Base-by-base conservation (phyloP, 2,888 invertebrate species). In the Strigamia transsilvanica region DNA sequence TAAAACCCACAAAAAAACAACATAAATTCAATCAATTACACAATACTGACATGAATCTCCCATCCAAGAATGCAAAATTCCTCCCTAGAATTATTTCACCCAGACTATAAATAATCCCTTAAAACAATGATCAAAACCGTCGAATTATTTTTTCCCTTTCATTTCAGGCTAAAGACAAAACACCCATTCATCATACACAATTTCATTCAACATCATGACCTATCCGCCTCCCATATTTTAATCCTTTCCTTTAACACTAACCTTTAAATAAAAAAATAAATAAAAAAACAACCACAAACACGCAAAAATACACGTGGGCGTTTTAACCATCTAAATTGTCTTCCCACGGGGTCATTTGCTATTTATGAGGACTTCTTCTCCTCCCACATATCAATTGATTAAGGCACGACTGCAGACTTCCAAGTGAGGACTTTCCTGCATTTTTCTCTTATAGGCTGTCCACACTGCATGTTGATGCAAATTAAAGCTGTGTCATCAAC, bases 361-460 rank as follows among this genome's bases (percentile, higher is more conserved):
- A 66, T 66, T 66, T 66, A 66, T 66, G 66, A 66, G 66, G 23
- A 66, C 66, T 66, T 66, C 27, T 66, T 66, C 66, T 66, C 32
- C 66, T 66, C 66, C 66, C 66, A 66, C 66, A 32, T 32, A 32
- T 66, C 66, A 66, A 66, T 66, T 66, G 66, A 66, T 66, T 66
- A 66, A 66, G 13, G 66, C 13, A 66, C 66, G 66, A 66, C 66
- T 27, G 32, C 10, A 32, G 32, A 23, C 32, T 15, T 66, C 66
- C 66, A 66, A 66, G 66, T 66, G 66, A 32, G 66, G 66, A 13
- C 27, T 27, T 66, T 7, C 66, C 32, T 66, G 66, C 27, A 27
- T 66, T 15, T n/a, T n/a, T n/a, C n/a, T n/a, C n/a, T n/a, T n/a
- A n/a, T n/a, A n/a, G n/a, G n/a, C n/a, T n/a, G n/a, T n/a, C n/a